These are phyloP conservation scores for Himalopsyche japonica DNA, from an alignment of 2,888 invertebrate genomes.

Conservation along the genomic window DNA sequence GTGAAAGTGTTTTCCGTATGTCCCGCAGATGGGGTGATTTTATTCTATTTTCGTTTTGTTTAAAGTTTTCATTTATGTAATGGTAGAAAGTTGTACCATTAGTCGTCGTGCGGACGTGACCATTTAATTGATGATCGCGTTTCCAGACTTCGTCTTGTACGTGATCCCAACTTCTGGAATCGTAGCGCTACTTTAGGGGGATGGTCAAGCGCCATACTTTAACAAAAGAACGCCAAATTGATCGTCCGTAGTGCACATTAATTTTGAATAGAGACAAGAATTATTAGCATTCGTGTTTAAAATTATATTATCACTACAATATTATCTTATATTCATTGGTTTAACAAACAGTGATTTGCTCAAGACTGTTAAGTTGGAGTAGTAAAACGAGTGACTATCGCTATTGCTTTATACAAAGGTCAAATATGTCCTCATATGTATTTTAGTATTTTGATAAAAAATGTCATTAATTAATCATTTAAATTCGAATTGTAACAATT, in stretches of 20 bases:
- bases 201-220: not conserved
- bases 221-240: not conserved
- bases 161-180: not conserved
- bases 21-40: not conserved
- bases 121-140: slow-evolving; percentile 13
- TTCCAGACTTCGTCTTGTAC: not conserved
- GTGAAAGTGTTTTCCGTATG: not conserved
- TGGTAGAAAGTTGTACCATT: slow-evolving; percentile 6
- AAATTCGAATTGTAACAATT: too few species aligned
- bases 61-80: not conserved
- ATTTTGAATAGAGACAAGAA: not conserved
- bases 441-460: too few species aligned
- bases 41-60: slow-evolving; percentile 1
- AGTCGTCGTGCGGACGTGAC: slow-evolving; percentile 6
- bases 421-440: too few species aligned
- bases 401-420: too few species aligned
- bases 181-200: not conserved
- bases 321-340: too few species aligned
- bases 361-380: too few species aligned
- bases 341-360: too few species aligned
- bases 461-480: too few species aligned
- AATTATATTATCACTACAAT: too few species aligned
- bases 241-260: not conserved
- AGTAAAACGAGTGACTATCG: too few species aligned
- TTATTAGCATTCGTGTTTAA: too few species aligned